Conservation (phyloP, 2,888 invertebrate genomes). For the Melanchra persicariae region DNA sequence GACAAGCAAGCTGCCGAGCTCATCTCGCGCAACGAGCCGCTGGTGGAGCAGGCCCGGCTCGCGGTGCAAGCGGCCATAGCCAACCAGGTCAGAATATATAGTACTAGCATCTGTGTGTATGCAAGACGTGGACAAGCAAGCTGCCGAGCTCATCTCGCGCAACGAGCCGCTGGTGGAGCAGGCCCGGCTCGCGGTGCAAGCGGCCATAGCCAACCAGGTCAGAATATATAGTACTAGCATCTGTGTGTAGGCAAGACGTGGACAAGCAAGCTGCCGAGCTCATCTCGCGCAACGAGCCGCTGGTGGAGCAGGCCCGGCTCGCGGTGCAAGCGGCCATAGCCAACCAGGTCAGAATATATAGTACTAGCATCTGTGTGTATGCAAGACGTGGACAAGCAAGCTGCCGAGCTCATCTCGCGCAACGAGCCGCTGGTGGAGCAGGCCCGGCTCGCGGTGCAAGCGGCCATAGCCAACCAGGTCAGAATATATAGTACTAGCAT, state of each 20-base stretch:
- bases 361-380: too few species aligned
- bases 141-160: slow-evolving; percentile 97
- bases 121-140: slow-evolving; percentile 94
- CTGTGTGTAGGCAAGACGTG: slow-evolving; percentile 90
- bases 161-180: slow-evolving; percentile 96
- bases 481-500: background rate
- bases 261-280: slow-evolving; percentile 97
- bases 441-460: slow-evolving; percentile 96
- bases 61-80: slow-evolving; percentile 97
- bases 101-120: slow-evolving; percentile 60
- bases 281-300: slow-evolving; percentile 96
- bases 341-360: slow-evolving; percentile 92
- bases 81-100: slow-evolving; percentile 92
- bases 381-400: background rate
- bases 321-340: slow-evolving; percentile 97
- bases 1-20: slow-evolving; percentile 97
- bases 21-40: slow-evolving; percentile 96
- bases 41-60: slow-evolving; percentile 97
- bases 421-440: slow-evolving; percentile 96
- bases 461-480: slow-evolving; percentile 94
- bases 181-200: slow-evolving; percentile 96
- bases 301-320: slow-evolving; percentile 97
- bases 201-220: slow-evolving; percentile 97
- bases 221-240: background rate
- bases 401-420: slow-evolving; percentile 74